These are phyloP conservation scores for Zaprionus kolodkinae DNA, from an alignment of 1,140 invertebrate genomes.

Conservation along the genomic window DNA sequence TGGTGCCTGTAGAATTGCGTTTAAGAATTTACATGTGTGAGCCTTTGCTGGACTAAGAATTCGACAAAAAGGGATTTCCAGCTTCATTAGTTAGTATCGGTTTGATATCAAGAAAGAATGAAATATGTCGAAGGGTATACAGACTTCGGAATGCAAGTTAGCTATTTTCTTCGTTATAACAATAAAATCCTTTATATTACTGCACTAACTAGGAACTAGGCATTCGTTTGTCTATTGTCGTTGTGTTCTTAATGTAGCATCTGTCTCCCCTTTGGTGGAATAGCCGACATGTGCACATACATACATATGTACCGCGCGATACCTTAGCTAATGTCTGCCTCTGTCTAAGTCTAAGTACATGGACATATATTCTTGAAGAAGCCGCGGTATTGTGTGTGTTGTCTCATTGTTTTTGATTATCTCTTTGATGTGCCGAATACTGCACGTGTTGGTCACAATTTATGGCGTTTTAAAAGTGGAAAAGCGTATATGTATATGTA, in stretches of 20 bases:
- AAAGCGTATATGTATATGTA: no score
- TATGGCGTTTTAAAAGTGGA: no score
- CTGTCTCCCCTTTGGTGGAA: background rate
- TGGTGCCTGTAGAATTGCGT: no score
- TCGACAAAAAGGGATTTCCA: no score
- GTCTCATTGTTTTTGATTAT: constrained; percentile 58
- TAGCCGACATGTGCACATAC: background rate
- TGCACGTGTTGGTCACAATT: no score
- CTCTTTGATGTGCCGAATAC: no score
- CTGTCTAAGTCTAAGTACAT: background rate
- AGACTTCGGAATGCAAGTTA: no score
- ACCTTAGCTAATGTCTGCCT: background rate
- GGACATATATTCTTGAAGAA: background rate
- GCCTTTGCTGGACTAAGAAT: no score
- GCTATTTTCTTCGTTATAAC: background rate
- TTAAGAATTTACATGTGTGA: no score
- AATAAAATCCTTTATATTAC: background rate
- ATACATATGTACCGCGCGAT: background rate
- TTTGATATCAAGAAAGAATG: no score
- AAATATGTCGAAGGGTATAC: no score
- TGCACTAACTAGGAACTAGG: background rate
- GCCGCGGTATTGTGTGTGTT: constrained; percentile 1
- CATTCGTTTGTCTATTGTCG: background rate
- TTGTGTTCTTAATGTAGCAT: background rate
- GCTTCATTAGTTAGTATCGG: no score